phyloP scores from a whole-genome alignment of 2,797 vertebrate genomes.

The Choloepus didactylus region DNA sequence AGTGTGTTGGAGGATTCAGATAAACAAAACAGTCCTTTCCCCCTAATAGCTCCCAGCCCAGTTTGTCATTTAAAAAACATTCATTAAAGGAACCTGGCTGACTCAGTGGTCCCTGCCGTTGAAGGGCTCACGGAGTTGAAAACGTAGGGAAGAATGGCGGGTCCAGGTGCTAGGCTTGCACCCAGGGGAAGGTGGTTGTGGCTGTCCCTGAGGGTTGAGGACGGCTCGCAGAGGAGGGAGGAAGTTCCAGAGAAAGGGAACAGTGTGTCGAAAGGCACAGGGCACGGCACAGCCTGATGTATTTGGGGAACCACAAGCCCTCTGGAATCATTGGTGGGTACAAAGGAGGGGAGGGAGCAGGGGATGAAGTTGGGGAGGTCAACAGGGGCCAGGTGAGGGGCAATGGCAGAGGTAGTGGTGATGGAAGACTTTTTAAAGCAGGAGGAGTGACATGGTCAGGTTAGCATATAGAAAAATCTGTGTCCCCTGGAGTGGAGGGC shows the following conservation, averaged over 20 bases:
- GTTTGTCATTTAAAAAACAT: constrained; percentile 59
- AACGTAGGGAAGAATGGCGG: not conserved
- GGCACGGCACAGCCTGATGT: not conserved
- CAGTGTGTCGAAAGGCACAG: not conserved
- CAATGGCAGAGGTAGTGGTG: not conserved
- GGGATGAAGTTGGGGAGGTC: not conserved
- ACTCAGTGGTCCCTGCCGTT: not conserved
- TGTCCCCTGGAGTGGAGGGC: not conserved
- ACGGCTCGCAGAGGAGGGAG: not conserved
- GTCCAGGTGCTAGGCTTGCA: not conserved
- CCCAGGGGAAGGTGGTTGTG: not conserved
- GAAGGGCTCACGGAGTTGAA: not conserved
- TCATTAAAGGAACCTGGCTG: constrained; percentile 18
- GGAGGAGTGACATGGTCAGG: not conserved
- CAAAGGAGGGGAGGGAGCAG: not conserved
- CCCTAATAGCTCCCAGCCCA: not conserved
- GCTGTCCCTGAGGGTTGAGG: not conserved
- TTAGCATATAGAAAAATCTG: accelerated
- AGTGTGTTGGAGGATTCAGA: constrained; percentile 23
- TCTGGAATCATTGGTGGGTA: not conserved
- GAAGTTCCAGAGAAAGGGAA: not conserved
- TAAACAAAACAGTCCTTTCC: not conserved
- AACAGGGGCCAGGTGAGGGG: not conserved
- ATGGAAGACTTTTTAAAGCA: not conserved
- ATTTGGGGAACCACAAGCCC: not conserved